phyloP scores from a whole-genome alignment of 2,888 invertebrate species.

The Calameuta filiformis region DNA sequence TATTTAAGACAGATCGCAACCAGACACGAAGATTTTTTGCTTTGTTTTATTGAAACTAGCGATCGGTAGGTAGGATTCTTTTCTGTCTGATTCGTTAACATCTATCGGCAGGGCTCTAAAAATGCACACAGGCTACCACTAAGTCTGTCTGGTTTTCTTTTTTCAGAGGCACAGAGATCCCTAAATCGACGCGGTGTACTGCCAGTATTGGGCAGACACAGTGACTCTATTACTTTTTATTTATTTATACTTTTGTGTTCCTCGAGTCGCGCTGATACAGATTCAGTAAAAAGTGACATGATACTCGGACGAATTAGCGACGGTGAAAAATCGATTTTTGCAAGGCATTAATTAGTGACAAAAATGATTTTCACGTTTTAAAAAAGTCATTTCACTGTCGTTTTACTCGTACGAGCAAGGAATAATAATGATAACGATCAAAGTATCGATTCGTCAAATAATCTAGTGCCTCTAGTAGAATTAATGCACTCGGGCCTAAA shows the following conservation, averaged over 20 bases:
- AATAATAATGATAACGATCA: not conserved
- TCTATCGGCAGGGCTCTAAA: constrained; percentile 37
- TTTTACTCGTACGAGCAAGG: not conserved
- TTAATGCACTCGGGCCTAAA: constrained; percentile 59
- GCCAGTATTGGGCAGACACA: constrained; percentile 63
- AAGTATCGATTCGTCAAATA: not conserved
- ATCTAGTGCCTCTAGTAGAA: constrained; percentile 45
- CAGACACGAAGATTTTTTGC: not conserved
- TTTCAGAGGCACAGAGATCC: constrained; percentile 62
- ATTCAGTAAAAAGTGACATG: not conserved
- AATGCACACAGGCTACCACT: constrained; percentile 54
- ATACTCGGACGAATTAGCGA: not conserved
- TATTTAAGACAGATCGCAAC: not conserved
- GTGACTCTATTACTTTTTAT: constrained; percentile 51
- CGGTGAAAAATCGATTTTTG: not conserved
- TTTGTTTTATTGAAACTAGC: not conserved
- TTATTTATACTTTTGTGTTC: constrained; percentile 26
- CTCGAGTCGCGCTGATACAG: not conserved
- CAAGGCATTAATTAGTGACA: not conserved
- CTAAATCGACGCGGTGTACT: constrained; percentile 59
- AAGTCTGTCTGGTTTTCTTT: constrained; percentile 63
- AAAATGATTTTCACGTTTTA: not conserved
- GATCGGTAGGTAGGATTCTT: not conserved
- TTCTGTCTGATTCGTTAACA: not conserved
- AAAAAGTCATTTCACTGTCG: constrained; percentile 10